Conservation (phyloP, 1,140 invertebrate genomes). For the Scylla paramamosain region DNA sequence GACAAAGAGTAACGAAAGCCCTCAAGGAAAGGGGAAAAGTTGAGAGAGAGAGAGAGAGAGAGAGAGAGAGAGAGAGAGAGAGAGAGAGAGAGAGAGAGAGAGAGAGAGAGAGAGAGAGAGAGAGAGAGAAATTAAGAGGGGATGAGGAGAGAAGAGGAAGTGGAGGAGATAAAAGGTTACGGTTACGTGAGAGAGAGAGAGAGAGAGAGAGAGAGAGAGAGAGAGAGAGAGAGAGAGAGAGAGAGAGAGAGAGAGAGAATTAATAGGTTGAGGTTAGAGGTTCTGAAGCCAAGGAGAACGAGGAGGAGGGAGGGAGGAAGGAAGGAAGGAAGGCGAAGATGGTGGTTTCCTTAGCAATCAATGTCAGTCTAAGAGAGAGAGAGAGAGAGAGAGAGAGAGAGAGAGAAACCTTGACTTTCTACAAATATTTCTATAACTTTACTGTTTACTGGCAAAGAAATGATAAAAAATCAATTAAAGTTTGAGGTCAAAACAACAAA, state of each 20-base stretch:
- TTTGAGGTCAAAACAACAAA: background rate
- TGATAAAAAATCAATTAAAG: too few relatives aligned
- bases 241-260: background rate
- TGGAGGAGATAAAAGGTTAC: background rate
- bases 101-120: too few relatives aligned
- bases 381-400: slow-evolving; percentile 27
- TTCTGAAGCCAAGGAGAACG: too few relatives aligned
- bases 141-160: background rate
- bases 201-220: background rate
- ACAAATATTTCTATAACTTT: too few relatives aligned
- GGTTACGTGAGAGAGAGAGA: background rate
- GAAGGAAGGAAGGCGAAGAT: too few relatives aligned
- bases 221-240: background rate
- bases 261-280: background rate
- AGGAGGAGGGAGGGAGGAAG: too few relatives aligned
- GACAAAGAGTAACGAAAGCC: too few relatives aligned
- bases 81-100: too few relatives aligned
- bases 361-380: background rate
- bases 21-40: background rate
- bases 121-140: background rate
- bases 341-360: too few relatives aligned
- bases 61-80: too few relatives aligned
- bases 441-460: too few relatives aligned
- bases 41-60: background rate
- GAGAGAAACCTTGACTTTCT: too few relatives aligned